Evolutionary conservation across 2,113 vertebrate genomes (phyloP).

Genomic region (Crotophaga sulcirostris): DNA sequence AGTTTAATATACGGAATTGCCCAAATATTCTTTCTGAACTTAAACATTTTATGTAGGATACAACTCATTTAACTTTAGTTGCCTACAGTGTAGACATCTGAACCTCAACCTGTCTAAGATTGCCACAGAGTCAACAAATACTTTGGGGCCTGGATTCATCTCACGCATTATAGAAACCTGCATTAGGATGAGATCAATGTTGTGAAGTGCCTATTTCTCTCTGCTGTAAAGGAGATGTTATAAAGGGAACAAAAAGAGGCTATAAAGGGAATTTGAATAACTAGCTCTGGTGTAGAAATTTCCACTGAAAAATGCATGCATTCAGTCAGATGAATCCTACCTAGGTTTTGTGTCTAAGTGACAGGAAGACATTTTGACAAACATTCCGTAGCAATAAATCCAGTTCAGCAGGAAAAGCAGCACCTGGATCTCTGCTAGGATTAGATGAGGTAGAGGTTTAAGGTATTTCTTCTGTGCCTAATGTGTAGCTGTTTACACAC

Average conservation of each 20-base stretch:
- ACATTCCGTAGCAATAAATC: not conserved
- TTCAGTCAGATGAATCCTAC: not conserved
- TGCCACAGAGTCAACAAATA: not conserved
- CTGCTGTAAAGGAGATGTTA: not conserved
- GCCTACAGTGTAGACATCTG: not conserved
- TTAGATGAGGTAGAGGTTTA: not conserved
- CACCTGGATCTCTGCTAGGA: not conserved
- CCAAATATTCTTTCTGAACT: not conserved
- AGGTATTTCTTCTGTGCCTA: not conserved
- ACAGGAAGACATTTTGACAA: not conserved
- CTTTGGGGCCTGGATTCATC: not conserved
- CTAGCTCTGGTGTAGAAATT: not conserved
- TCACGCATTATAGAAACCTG: not conserved
- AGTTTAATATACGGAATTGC: not conserved
- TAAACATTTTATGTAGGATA: not conserved
- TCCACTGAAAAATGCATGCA: not conserved
- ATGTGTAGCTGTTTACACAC: not conserved
- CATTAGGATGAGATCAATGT: not conserved
- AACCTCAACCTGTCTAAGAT: not conserved
- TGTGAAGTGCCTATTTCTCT: not conserved
- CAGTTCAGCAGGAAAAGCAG: not conserved
- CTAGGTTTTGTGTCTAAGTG: not conserved
- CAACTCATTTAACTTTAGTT: not conserved
- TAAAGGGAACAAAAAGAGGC: not conserved
- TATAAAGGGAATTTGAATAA: not conserved